Conservation (phyloP, 2,113 vertebrate species). For the Egretta garzetta region DNA sequence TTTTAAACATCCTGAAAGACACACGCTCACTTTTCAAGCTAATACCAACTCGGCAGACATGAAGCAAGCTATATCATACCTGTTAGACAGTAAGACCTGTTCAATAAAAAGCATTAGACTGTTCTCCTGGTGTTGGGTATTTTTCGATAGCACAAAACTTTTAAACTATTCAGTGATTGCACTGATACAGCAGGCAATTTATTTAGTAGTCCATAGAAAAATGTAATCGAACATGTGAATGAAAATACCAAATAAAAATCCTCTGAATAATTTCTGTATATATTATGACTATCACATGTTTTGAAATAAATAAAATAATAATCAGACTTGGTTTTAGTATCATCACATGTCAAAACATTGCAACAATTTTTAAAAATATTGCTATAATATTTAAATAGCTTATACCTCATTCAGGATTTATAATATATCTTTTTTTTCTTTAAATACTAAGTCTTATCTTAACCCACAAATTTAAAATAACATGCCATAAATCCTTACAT, state of each 20-base stretch:
- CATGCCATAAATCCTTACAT: neutral
- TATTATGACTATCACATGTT: neutral
- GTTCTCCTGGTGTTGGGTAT: neutral
- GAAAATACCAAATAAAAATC: neutral
- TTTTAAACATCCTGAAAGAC: neutral
- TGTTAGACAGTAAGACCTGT: neutral
- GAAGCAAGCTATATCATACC: neutral
- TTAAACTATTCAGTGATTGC: neutral
- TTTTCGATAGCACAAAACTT: neutral
- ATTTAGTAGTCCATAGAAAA: neutral
- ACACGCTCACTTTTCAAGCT: neutral
- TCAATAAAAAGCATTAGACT: neutral
- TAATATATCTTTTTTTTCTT: neutral
- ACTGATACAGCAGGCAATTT: neutral
- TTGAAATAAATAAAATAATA: neutral
- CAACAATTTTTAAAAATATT: neutral
- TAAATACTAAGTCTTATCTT: neutral
- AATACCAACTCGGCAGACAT: neutral
- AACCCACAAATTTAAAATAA: neutral
- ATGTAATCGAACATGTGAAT: neutral
- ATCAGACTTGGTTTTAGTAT: neutral
- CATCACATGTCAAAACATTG: neutral
- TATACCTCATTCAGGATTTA: neutral
- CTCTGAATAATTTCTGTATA: neutral
- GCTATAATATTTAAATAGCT: neutral